These are phyloP conservation scores for Prunella fulvescens DNA, from an alignment of 2,113 vertebrate genomes.

Conservation along the genomic window DNA sequence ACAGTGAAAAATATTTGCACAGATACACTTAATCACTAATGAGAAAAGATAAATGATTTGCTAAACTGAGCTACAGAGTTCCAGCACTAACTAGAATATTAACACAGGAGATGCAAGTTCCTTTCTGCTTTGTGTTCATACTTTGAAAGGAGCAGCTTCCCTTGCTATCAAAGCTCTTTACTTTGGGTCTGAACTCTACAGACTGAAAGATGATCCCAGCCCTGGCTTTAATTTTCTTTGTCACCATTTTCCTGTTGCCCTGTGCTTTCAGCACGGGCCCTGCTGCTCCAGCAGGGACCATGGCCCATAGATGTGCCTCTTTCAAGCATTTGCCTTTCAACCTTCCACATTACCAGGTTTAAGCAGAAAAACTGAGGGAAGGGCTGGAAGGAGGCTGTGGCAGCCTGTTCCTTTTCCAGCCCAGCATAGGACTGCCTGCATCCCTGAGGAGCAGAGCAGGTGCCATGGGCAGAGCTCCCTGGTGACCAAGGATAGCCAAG, in stretches of 20 bases:
- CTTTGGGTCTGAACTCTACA: neutral
- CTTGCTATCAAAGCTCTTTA: neutral
- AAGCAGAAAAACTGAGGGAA: neutral
- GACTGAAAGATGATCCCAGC: neutral
- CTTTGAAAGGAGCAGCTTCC: neutral
- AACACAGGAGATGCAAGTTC: rapidly evolving
- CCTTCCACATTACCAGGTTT: neutral
- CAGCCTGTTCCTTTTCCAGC: neutral
- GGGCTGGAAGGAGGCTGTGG: neutral
- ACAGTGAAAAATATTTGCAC: neutral
- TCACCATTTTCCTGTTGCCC: neutral
- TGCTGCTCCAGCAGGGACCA: neutral
- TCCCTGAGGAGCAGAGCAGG: neutral
- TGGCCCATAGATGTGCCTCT: rapidly evolving
- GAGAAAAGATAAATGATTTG: constrained; percentile 1
- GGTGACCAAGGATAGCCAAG: rapidly evolving
- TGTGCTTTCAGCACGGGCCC: neutral
- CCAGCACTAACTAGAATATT: neutral
- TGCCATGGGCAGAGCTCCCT: rapidly evolving
- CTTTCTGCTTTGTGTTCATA: neutral
- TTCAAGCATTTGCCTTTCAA: neutral
- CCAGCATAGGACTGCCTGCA: rapidly evolving
- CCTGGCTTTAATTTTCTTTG: neutral
- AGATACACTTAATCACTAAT: constrained; percentile 13
- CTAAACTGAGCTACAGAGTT: neutral